Evolutionary conservation across 2,113 vertebrate genomes (phyloP), one percentile per base, ranked within the genome.

Genomic region (Theristicus caerulescens): DNA sequence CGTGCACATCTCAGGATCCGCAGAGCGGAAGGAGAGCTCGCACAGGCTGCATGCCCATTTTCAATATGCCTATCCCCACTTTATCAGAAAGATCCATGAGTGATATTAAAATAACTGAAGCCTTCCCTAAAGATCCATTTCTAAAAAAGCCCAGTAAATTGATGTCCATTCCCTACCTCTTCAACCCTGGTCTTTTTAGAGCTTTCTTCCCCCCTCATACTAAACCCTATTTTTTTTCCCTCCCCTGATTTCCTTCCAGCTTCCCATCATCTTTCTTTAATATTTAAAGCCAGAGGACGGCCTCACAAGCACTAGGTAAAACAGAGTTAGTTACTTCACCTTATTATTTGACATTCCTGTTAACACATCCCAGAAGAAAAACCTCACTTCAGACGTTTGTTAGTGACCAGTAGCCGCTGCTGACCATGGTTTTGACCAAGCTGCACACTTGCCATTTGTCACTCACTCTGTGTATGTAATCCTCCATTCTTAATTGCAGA

Each of bases 341-440:
- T 31, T 9, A 13, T 19, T 14, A 19, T 17, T 5, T 54, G 74
- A 31, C 52, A 31, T 24, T 46, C 24, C 57, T 38, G 16, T 26
- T 62, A 29, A 25, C 42, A 25, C 57, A 58, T 17, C 38, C 77
- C 34, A 65, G 64, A 20, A 57, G 54, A 47, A 44, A 54, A 82
- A 27, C 9, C 40, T 42, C n/a, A 64, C 22, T 11, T 7, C n/a
- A 18, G 6, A 18, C 27, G 4, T 12, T 4, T 18, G 15, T 27
- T 4, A 40, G 69, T 32, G 47, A 20, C 55, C 6, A 10, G 13
- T 4, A 16, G 0, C 49, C 65, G 22, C 36, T 4, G 20, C 1
- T 34, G 10, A 9, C 26, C 16, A 5, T 0, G 0, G 1, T 31
- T 61, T 29, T 44, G 47, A 22, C 62, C 6, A 1, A 49, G 20